Conservation (phyloP, 2,113 vertebrate species). For the Sminthopsis crassicaudata region DNA sequence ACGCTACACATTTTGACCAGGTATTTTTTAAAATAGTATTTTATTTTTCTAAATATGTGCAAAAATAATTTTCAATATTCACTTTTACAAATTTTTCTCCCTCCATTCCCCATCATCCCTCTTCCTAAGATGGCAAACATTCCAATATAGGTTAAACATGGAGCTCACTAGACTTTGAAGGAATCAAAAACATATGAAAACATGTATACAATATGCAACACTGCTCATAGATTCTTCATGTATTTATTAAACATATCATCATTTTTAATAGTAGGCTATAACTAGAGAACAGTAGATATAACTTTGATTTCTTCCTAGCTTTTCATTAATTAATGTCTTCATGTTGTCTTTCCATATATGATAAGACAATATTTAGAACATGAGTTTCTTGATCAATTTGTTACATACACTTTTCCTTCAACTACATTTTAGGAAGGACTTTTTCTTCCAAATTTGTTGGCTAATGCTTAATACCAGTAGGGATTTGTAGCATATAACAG, state of each 20-base stretch:
- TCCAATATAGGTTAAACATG: too few relatives aligned
- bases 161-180: neutral
- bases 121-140: too few relatives aligned
- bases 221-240: neutral
- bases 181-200: neutral
- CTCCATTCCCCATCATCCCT: too few relatives aligned
- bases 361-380: neutral
- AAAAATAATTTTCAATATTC: too few relatives aligned
- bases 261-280: neutral
- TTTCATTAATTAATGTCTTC: neutral
- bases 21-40: too few relatives aligned
- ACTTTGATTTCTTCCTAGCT: neutral
- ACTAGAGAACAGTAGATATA: neutral
- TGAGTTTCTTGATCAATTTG: neutral
- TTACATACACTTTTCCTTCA: neutral
- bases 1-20: too few relatives aligned
- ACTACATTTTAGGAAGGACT: neutral
- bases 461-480: neutral
- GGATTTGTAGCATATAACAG: neutral
- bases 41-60: too few relatives aligned
- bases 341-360: neutral
- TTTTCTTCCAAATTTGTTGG: neutral
- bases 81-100: too few relatives aligned
- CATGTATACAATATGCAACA: neutral
- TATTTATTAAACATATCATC: neutral